These are phyloP conservation scores for Eudemis profundana DNA, from an alignment of 2,888 invertebrate genomes.

Conservation along the genomic window DNA sequence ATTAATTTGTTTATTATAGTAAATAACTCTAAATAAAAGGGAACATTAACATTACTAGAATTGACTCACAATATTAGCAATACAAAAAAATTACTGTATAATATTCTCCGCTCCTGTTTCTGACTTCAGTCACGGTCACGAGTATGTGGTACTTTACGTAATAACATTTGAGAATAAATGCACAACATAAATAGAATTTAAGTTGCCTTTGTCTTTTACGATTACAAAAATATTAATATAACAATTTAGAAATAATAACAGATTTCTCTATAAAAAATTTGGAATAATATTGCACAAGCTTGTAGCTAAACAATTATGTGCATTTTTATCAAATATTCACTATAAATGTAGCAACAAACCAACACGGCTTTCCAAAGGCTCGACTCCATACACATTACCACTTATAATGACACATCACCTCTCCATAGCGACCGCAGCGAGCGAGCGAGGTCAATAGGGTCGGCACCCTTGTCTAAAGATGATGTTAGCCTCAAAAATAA, in stretches of 20 bases:
- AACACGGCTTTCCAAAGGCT: constrained; percentile 71
- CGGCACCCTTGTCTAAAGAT: constrained; percentile 5
- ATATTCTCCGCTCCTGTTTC: constrained; percentile 64
- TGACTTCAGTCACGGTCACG: constrained; percentile 80
- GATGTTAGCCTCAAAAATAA: constrained; percentile 41
- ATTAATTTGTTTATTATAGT: constrained; percentile 78
- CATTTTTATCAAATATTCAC: constrained; percentile 68
- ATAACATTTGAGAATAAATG: constrained; percentile 83
- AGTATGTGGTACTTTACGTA: constrained; percentile 72
- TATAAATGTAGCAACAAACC: constrained; percentile 82
- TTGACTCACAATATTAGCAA: constrained; percentile 83
- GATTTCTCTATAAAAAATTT: constrained; percentile 80
- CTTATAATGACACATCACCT: constrained; percentile 64
- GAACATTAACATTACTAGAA: constrained; percentile 81
- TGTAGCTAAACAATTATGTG: constrained; percentile 79
- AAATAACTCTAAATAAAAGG: constrained; percentile 82
- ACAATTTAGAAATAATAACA: constrained; percentile 83
- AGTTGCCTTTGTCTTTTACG: constrained; percentile 83
- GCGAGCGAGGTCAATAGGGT: constrained; percentile 31
- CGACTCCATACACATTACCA: constrained; percentile 58
- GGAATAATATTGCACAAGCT: constrained; percentile 84
- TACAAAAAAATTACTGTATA: constrained; percentile 67
- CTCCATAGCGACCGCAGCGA: constrained; percentile 53
- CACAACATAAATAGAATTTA: constrained; percentile 84
- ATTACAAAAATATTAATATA: constrained; percentile 82